Evolutionary conservation across 2,797 vertebrate species (phyloP).

Genomic region (Ambastaia sidthimunki): DNA sequence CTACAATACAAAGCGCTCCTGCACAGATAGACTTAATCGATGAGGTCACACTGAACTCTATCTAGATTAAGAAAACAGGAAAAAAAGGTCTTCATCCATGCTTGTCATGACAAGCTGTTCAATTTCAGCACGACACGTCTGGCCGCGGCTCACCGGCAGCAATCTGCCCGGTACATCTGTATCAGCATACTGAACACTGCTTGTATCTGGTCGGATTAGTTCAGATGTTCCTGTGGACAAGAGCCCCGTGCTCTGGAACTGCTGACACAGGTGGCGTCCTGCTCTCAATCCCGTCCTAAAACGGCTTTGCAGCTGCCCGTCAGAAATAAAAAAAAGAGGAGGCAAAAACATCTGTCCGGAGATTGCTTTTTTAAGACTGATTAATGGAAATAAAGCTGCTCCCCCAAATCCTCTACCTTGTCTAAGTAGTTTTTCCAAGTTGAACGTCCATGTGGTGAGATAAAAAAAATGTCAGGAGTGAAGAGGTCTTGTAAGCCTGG

Average conservation of each 20-base stretch:
- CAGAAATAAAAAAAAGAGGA: slow-evolving; percentile 45
- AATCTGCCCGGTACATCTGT: slow-evolving; percentile 57
- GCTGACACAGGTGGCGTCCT: slow-evolving; percentile 67
- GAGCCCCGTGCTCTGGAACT: slow-evolving; percentile 42
- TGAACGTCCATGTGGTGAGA: slow-evolving; percentile 41
- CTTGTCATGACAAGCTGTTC: slow-evolving; percentile 53
- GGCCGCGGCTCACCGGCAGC: slow-evolving; percentile 46
- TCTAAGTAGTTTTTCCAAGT: slow-evolving; percentile 65
- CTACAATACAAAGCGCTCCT: background rate
- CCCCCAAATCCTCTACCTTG: slow-evolving; percentile 68
- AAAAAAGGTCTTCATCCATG: slow-evolving; percentile 34
- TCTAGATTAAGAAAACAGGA: slow-evolving; percentile 45
- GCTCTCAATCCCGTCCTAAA: slow-evolving; percentile 66
- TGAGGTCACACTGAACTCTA: slow-evolving; percentile 42
- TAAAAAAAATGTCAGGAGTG: slow-evolving; percentile 52
- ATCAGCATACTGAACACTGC: slow-evolving; percentile 52
- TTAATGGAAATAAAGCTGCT: slow-evolving; percentile 67
- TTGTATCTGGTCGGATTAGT: slow-evolving; percentile 67
- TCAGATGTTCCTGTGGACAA: slow-evolving; percentile 56
- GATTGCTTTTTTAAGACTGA: slow-evolving; percentile 73
- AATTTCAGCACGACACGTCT: slow-evolving; percentile 55
- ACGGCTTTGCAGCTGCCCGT: slow-evolving; percentile 64
- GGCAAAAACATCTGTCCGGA: slow-evolving; percentile 71
- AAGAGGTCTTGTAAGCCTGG: slow-evolving; percentile 58
- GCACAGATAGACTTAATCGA: background rate